Conservation (phyloP, 2,888 invertebrate genomes). For the Lottia gigantea region DNA sequence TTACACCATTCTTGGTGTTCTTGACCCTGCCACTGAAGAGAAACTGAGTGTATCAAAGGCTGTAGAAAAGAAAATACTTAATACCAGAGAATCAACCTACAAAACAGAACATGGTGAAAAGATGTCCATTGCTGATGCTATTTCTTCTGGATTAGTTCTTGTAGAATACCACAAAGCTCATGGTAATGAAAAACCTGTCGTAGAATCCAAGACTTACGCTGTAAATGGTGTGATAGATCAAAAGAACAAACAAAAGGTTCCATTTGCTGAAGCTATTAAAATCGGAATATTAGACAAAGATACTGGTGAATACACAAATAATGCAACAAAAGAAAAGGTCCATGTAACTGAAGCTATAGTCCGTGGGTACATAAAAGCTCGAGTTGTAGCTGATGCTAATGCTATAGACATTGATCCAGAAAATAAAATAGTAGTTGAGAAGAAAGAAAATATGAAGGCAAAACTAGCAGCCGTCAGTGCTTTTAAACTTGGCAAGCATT, state of each 20-base stretch:
- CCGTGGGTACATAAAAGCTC: conserved; percentile 65
- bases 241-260: conserved; percentile 45
- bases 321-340: conserved; percentile 52
- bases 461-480: conserved; percentile 57
- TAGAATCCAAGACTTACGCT: conserved; percentile 61
- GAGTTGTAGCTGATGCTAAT: conserved; percentile 54
- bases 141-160: conserved; percentile 50
- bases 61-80: conserved; percentile 45
- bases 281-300: conserved; percentile 54
- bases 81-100: conserved; percentile 42
- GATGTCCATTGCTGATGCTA: conserved; percentile 56
- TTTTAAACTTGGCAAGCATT: conserved; percentile 34
- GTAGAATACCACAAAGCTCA: conserved; percentile 49
- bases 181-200: conserved; percentile 40
- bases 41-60: conserved; percentile 46
- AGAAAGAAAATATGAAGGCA: conserved; percentile 51
- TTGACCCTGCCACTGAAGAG: conserved; percentile 47
- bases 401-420: conserved; percentile 63
- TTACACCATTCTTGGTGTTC: conserved; percentile 50
- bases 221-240: conserved; percentile 64
- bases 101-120: conserved; percentile 47
- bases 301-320: conserved; percentile 62
- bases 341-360: conserved; percentile 65
- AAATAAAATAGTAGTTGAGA: conserved; percentile 62
- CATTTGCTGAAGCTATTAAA: conserved; percentile 50